Percentiles rank a stretch among this genome's conserved stretches.
phyloP scores from a whole-genome alignment of 2,113 vertebrate species.

The Tupaia tana region DNA sequence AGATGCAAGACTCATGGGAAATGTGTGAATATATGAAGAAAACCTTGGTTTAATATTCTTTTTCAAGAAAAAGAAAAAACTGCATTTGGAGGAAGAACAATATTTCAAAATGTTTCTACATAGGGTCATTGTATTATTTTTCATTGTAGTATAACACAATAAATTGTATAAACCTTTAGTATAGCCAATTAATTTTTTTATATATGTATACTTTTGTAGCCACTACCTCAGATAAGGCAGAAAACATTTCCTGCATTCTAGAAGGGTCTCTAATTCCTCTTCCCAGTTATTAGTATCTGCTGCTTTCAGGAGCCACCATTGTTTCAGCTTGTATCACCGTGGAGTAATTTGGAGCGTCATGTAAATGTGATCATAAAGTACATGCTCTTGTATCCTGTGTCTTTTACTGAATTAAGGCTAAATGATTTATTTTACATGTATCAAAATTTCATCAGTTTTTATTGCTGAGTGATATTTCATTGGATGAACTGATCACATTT shows the following conservation, averaged over 20 bases:
- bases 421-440: neutral
- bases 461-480: neutral
- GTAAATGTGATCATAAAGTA: neutral
- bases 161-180: neutral
- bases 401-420: neutral
- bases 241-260: neutral
- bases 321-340: neutral
- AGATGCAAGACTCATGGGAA: neutral
- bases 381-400: neutral
- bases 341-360: neutral
- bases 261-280: neutral
- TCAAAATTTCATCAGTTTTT: conserved; percentile 4
- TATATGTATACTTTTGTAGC: neutral
- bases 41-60: conserved; percentile 1
- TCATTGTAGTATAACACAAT: neutral
- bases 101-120: neutral
- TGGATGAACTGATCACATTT: neutral
- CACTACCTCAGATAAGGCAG: neutral
- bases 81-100: conserved; percentile 23
- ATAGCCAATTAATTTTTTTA: conserved; percentile 33
- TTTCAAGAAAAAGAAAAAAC: conserved; percentile 17
- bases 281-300: neutral
- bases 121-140: neutral
- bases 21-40: neutral
- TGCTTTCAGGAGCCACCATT: neutral